phyloP scores from a whole-genome alignment of 2,113 vertebrate species.

The Myrmophylax atrothorax region DNA sequence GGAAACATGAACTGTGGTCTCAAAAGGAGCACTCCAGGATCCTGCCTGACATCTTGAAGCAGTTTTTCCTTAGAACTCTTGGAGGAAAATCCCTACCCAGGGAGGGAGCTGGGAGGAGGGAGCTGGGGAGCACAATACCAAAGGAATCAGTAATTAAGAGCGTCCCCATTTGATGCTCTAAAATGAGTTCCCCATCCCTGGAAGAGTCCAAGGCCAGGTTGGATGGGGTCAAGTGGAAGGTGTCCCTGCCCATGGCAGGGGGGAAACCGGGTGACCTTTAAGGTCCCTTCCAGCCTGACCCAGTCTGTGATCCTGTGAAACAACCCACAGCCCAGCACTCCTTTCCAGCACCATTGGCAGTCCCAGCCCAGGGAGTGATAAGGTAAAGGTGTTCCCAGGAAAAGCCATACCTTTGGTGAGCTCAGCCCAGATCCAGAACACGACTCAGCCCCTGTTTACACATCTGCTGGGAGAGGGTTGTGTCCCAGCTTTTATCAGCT shows the following conservation, averaged over 20 bases:
- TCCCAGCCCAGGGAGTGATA: neutral
- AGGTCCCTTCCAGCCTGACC: neutral
- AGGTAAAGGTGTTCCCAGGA: slow-evolving; percentile 27
- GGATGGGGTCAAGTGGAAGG: rapidly evolving
- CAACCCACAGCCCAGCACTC: neutral
- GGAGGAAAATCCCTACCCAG: neutral
- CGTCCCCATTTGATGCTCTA: neutral
- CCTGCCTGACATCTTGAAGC: neutral
- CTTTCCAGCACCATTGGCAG: neutral
- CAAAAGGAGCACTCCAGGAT: neutral
- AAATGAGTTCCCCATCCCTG: neutral
- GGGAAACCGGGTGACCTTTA: neutral
- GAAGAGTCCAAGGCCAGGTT: rapidly evolving
- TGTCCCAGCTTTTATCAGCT: neutral
- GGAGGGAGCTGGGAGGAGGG: neutral
- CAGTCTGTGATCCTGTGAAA: neutral
- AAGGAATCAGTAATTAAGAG: rapidly evolving
- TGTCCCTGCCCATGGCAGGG: neutral
- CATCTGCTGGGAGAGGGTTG: neutral
- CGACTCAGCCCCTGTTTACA: neutral
- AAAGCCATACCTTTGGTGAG: neutral
- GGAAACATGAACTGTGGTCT: neutral
- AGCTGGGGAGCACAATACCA: rapidly evolving
- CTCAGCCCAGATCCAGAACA: neutral
- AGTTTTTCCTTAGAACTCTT: neutral